Conservation (phyloP, 2,113 vertebrate species). For the Apodemus sylvaticus region DNA sequence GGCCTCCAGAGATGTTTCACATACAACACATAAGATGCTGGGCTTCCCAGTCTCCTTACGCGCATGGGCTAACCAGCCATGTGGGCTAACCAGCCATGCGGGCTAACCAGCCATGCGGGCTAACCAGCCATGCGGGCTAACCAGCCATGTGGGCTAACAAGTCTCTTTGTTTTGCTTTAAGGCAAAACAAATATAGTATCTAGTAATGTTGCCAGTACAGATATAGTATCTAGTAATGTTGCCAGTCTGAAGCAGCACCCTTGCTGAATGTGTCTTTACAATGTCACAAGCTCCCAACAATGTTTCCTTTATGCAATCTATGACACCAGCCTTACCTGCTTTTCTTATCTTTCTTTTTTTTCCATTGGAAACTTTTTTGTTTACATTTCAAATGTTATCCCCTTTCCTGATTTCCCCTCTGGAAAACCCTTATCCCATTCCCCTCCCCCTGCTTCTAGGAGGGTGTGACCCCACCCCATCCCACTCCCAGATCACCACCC, state of each 20-base stretch:
- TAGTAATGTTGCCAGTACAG: background rate
- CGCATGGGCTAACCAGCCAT: background rate
- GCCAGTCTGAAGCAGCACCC: background rate
- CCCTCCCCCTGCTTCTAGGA: too few species aligned
- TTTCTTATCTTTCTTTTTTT: background rate
- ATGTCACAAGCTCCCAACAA: background rate
- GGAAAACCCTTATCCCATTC: too few species aligned
- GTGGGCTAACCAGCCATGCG: background rate
- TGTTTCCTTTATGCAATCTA: background rate
- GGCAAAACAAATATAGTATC: background rate
- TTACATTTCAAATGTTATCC: too few species aligned
- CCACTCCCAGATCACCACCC: too few species aligned
- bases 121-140: too few species aligned
- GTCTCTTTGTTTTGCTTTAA: background rate
- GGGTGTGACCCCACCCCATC: too few species aligned
- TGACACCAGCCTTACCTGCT: background rate
- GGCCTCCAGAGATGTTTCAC: background rate
- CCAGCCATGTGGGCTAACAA: background rate
- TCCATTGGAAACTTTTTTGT: too few species aligned
- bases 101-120: too few species aligned
- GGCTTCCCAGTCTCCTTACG: background rate
- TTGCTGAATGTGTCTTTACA: background rate
- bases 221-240: background rate
- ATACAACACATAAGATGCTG: background rate
- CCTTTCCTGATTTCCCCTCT: too few species aligned